These are phyloP conservation scores for Pollenia amentaria DNA, from an alignment of 2,888 invertebrate species.

Conservation along the genomic window DNA sequence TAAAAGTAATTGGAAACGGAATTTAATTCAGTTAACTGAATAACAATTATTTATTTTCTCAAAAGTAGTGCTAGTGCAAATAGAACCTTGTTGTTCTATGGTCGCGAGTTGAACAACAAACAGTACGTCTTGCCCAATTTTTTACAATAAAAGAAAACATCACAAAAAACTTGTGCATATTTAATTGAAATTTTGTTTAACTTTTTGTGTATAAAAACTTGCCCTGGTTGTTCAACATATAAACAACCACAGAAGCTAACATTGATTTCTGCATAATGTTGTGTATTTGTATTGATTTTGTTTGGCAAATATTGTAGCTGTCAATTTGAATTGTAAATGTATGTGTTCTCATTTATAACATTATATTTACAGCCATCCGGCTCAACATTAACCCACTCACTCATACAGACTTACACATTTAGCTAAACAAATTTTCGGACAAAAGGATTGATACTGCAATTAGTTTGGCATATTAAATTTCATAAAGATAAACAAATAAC, in stretches of 20 bases:
- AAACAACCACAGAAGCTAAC: not conserved
- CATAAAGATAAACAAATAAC: conserved; percentile 60
- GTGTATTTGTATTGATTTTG: conserved; percentile 51
- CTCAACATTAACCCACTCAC: not conserved
- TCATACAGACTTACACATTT: not conserved
- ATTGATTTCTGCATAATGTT: not conserved
- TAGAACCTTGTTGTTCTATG: no score
- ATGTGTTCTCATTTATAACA: conserved; percentile 19
- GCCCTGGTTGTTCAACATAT: not conserved
- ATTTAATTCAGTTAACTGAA: no score
- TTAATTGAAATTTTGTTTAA: no score
- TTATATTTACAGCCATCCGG: conserved; percentile 21
- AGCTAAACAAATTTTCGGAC: conserved; percentile 29
- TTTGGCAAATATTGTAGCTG: conserved; percentile 67
- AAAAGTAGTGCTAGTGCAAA: no score
- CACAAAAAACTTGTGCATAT: no score
- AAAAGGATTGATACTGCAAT: conserved; percentile 67
- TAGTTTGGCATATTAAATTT: conserved; percentile 70
- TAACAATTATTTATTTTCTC: no score
- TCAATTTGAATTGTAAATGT: conserved; percentile 55
- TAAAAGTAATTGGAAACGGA: no score
- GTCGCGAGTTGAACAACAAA: no score
- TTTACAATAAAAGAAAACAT: no score
- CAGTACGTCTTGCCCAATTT: no score
- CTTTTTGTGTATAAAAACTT: not conserved